Percentiles rank a stretch among this genome's conserved stretches.
Conservation (phyloP, 53 echinoderm and acorn worm genomes). For the Actinopyga echinites region DNA sequence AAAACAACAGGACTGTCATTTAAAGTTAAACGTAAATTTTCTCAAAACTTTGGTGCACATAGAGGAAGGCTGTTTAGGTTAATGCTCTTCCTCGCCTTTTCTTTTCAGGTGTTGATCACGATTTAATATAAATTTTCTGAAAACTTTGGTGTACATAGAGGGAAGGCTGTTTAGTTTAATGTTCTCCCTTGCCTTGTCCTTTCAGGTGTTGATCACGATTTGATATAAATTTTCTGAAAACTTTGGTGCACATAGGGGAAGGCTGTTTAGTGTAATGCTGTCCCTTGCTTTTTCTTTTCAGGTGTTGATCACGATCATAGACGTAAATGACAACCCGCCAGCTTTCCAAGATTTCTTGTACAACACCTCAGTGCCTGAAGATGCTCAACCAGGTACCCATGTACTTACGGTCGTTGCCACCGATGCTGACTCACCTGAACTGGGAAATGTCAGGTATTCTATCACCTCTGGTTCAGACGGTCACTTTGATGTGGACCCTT, state of each 20-base stretch:
- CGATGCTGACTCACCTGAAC: conserved; percentile 69
- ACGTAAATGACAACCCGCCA: conserved; percentile 89
- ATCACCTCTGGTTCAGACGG: conserved; percentile 67
- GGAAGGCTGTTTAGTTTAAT: no score
- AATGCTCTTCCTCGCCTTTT: no score
- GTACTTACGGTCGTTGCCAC: conserved; percentile 61
- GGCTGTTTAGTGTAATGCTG: not conserved
- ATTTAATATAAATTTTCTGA: no score
- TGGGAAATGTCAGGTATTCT: conserved; percentile 70
- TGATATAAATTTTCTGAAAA: not conserved
- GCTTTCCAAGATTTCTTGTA: conserved; percentile 59
- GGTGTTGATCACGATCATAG: conserved; percentile 68
- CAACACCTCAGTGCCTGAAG: conserved; percentile 75
- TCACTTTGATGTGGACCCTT: conserved; percentile 64
- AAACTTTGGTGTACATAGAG: no score
- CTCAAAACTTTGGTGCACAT: no score
- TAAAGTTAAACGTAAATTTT: no score
- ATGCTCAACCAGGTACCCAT: conserved; percentile 41
- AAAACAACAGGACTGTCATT: no score
- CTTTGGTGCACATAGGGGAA: not conserved
- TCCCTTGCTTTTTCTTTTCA: conserved; percentile 32
- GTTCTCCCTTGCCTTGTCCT: no score
- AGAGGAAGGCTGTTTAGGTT: no score
- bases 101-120: no score
- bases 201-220: no score